These are phyloP conservation scores for Tachina fera DNA, from an alignment of 2,888 invertebrate species.

Conservation along the genomic window DNA sequence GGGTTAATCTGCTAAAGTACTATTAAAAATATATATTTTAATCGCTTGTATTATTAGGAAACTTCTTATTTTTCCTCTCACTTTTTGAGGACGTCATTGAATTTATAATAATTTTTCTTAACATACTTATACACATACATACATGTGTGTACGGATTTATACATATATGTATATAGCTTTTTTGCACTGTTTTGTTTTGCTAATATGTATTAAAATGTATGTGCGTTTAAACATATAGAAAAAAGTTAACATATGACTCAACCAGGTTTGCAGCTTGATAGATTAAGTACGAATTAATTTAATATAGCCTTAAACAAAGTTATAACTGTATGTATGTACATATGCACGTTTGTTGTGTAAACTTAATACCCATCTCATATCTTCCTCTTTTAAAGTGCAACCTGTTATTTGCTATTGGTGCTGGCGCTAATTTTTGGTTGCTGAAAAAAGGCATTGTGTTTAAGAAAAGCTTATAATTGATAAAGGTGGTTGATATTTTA, in stretches of 20 bases:
- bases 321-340: constrained; percentile 3
- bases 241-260: constrained; percentile 66
- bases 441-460: constrained; percentile 10
- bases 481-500: constrained; percentile 39
- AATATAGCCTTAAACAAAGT: constrained; percentile 35
- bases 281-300: constrained; percentile 62
- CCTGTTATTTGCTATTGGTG: background rate
- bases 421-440: constrained; percentile 3
- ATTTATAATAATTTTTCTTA: background rate
- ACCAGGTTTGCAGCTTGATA: constrained; percentile 59
- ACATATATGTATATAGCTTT: background rate
- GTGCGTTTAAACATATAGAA: constrained; percentile 5
- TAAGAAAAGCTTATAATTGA: constrained; percentile 24
- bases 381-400: constrained; percentile 31
- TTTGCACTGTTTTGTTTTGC: constrained; percentile 6
- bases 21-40: constrained; percentile 10
- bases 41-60: constrained; percentile 3
- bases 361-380: constrained; percentile 28
- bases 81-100: constrained; percentile 51
- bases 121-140: background rate
- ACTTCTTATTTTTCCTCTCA: constrained; percentile 9
- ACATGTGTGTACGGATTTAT: background rate
- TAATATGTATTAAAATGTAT: background rate
- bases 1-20: background rate
- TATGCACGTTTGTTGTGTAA: background rate